Percentiles rank a stretch among this genome's conserved stretches.
Evolutionary conservation across 2,797 vertebrate genomes (phyloP).

Genomic region (Tenualosa ilisha): DNA sequence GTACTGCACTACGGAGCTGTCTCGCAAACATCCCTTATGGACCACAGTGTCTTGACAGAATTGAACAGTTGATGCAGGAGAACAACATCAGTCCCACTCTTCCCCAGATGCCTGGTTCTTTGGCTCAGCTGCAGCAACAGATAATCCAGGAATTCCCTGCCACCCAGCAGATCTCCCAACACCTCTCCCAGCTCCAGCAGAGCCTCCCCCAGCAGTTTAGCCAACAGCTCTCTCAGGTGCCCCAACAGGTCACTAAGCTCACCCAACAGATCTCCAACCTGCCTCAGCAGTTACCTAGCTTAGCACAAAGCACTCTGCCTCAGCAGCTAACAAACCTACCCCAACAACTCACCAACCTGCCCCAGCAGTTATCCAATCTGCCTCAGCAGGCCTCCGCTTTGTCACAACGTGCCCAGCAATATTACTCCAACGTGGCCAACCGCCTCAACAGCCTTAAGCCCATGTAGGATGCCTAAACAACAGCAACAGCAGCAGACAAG

Average conservation of each 20-base stretch:
- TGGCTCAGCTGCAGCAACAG: slow-evolving; percentile 65
- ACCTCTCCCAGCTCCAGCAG: slow-evolving; percentile 50
- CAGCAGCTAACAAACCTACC: slow-evolving; percentile 57
- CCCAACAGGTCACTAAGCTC: slow-evolving; percentile 34
- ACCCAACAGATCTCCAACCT: slow-evolving; percentile 51
- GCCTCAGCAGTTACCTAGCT: slow-evolving; percentile 28
- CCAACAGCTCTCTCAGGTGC: slow-evolving; percentile 30
- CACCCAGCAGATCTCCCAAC: slow-evolving; percentile 55
- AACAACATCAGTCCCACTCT: slow-evolving; percentile 72
- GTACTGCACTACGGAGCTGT: slow-evolving; percentile 72
- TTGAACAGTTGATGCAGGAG: slow-evolving; percentile 76
- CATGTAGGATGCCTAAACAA: slow-evolving; percentile 80
- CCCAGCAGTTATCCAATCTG: slow-evolving; percentile 51
- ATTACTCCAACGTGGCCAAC: slow-evolving; percentile 65
- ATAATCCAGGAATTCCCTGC: slow-evolving; percentile 62
- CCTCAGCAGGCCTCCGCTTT: slow-evolving; percentile 57
- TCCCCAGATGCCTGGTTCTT: slow-evolving; percentile 65
- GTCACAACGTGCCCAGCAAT: slow-evolving; percentile 60
- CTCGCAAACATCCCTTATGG: slow-evolving; percentile 72
- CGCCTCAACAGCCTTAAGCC: slow-evolving; percentile 75
- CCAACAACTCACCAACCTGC: slow-evolving; percentile 61
- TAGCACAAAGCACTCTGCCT: slow-evolving; percentile 31
- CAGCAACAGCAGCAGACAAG: slow-evolving; percentile 64
- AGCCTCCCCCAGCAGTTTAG: slow-evolving; percentile 46
- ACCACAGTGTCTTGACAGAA: slow-evolving; percentile 65